These are phyloP conservation scores for Diorhabda carinulata DNA, from an alignment of 1,140 invertebrate genomes.

Conservation along the genomic window DNA sequence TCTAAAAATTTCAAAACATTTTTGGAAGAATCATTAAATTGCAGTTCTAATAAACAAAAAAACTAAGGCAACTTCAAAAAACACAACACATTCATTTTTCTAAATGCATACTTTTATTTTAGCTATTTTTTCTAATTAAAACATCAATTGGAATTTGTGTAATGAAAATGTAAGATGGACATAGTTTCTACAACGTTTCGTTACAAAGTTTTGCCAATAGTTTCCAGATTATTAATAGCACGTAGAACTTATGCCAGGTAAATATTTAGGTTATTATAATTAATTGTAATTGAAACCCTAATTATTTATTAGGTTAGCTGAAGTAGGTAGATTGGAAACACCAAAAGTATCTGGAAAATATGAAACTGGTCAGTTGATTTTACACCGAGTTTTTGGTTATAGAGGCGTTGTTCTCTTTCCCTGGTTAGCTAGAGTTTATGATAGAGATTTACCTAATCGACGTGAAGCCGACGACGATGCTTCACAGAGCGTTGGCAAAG, in stretches of 20 bases:
- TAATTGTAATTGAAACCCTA: background rate
- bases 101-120: background rate
- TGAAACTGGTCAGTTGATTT: slow-evolving; percentile 91
- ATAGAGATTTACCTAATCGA: slow-evolving; percentile 71
- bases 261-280: background rate
- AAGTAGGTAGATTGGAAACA: slow-evolving; percentile 74
- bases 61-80: background rate
- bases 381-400: slow-evolving; percentile 94
- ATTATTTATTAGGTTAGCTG: slow-evolving; percentile 59
- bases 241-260: slow-evolving; percentile 31
- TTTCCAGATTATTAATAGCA: slow-evolving; percentile 22
- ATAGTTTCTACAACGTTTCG: slow-evolving; percentile 27
- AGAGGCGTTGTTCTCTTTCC: slow-evolving; percentile 93
- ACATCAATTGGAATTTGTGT: slow-evolving; percentile 1
- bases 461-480: slow-evolving; percentile 39
- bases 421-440: slow-evolving; percentile 91
- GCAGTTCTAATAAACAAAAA: background rate
- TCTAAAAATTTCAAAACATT: background rate
- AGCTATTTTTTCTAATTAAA: background rate
- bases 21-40: background rate
- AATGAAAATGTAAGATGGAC: slow-evolving; percentile 36
- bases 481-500: slow-evolving; percentile 63
- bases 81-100: too few relatives aligned
- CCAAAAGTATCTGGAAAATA: slow-evolving; percentile 87
- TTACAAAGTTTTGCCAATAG: slow-evolving; percentile 26